Conservation (phyloP, 2,113 vertebrate genomes). For the Onychostoma macrolepis region DNA sequence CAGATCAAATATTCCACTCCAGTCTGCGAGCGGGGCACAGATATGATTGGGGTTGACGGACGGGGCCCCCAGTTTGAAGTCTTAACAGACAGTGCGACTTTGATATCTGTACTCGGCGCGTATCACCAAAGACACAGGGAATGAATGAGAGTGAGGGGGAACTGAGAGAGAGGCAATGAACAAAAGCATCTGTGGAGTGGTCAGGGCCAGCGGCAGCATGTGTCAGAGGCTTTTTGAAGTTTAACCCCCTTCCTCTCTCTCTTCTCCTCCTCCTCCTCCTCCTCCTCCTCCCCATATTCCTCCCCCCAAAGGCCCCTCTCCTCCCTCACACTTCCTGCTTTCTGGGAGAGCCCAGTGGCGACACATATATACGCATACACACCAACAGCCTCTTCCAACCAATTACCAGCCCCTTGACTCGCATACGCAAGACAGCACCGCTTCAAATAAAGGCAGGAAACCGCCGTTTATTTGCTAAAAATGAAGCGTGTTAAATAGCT, state of each 20-base stretch:
- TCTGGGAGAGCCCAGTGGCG: conserved; percentile 57
- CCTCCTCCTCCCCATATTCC: conserved; percentile 25
- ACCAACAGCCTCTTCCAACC: conserved; percentile 19
- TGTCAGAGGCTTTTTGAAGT: conserved; percentile 77
- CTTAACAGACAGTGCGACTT: conserved; percentile 78
- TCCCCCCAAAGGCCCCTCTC: conserved; percentile 47
- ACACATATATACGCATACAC: conserved; percentile 48
- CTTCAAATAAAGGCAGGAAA: conserved; percentile 49
- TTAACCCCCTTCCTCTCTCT: conserved; percentile 60
- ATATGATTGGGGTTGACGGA: conserved; percentile 80
- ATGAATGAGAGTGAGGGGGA: conserved; percentile 55
- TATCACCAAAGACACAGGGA: conserved; percentile 77
- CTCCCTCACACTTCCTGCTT: conserved; percentile 53
- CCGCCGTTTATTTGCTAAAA: not conserved
- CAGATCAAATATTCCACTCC: conserved; percentile 82
- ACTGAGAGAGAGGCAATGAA: conserved; percentile 60
- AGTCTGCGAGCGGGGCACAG: conserved; percentile 67
- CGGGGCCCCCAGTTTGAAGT: conserved; percentile 74
- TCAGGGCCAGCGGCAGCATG: conserved; percentile 73
- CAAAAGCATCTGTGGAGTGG: conserved; percentile 78
- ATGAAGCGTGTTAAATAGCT: not conserved
- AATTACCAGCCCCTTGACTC: conserved; percentile 6
- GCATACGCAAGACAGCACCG: conserved; percentile 47
- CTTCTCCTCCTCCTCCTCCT: conserved; percentile 34
- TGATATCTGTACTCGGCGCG: conserved; percentile 73